Base-by-base conservation (phyloP, 2,888 invertebrate genomes). In the Meganola albula region DNA sequence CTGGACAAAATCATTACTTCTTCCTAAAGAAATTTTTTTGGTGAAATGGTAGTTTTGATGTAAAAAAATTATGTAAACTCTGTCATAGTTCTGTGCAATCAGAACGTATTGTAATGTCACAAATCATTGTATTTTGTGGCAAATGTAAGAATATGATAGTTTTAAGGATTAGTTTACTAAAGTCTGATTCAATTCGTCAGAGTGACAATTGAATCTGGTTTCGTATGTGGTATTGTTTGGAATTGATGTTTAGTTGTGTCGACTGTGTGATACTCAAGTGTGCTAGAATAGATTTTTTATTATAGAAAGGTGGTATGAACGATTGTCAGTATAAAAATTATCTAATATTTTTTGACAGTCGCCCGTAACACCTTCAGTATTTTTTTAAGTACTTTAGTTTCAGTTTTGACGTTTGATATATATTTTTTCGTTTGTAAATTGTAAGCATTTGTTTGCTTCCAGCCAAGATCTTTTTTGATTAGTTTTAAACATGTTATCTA, bases 401-500 rank as follows among this genome's bases (percentile, higher is more conserved):
- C 48, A 21, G 43, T 52, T 48, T 47, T 51, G 28, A 39, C 13
- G 12, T 32, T 33, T 29, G 23, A 18, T 37, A 31, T 40, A 30
- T 50, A 28, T 46, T 45, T 44, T 46, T 74, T 65, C 47, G 64
- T 76, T 77, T 85, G 85, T 85, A 80, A 85, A 84, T 85, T 85
- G 85, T 85, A 85, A 85, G 85, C 85, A 85, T 85, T 84, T 85
- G 85, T 82, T 78, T 80, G 85, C 84, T 84, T 84, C 53, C 68
- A 74, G 80, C 75, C 78, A 71, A 63, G 56, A 63, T 64, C 63
- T 60, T 51, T 61, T 60, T 61, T 55, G 47, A 31, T 40, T 52
- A 43, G 41, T 52, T 37, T 49, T 52, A 53, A 44, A 50, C 48
- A 48, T 58, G 55, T 61, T 65, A 63, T 58, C 60, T 49, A 58